Evolutionary conservation across 2,888 invertebrate species (phyloP).

Genomic region (Drosophila crucigera): DNA sequence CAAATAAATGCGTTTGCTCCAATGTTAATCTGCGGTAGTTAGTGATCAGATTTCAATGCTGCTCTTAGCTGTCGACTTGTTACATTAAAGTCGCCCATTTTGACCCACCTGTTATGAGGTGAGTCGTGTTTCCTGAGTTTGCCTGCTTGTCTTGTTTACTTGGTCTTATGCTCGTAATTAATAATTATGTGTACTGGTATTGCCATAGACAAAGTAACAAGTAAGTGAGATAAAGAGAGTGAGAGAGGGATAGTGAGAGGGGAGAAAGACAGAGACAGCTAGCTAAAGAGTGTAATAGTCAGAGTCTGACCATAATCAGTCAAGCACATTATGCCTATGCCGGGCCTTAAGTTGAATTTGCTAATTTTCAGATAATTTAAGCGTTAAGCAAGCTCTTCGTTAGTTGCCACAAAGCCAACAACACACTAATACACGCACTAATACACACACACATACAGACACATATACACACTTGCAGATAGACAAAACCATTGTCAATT

Average conservation of each 20-base stretch:
- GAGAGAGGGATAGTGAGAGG: background rate
- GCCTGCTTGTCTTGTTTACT: constrained; percentile 10
- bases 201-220: constrained; percentile 8
- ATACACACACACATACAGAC: constrained; percentile 3
- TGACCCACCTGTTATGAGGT: constrained; percentile 1
- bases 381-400: constrained; percentile 59
- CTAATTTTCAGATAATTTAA: constrained; percentile 76
- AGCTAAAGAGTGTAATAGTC: background rate
- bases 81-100: background rate
- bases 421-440: constrained; percentile 9
- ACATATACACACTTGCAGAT: constrained; percentile 7
- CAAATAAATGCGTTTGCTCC: background rate
- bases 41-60: constrained; percentile 1
- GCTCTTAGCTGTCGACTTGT: background rate
- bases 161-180: constrained; percentile 49
- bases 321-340: constrained; percentile 43
- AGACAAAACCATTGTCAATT: constrained; percentile 63
- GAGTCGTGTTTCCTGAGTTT: background rate
- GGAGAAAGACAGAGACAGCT: background rate
- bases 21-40: background rate
- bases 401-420: constrained; percentile 21
- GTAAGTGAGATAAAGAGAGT: background rate
- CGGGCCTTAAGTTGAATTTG: constrained; percentile 57
- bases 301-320: constrained; percentile 18
- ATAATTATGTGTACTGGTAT: constrained; percentile 46